Base-by-base conservation (phyloP, 2,797 vertebrate genomes). In the Mormyrus proboscirostris region DNA sequence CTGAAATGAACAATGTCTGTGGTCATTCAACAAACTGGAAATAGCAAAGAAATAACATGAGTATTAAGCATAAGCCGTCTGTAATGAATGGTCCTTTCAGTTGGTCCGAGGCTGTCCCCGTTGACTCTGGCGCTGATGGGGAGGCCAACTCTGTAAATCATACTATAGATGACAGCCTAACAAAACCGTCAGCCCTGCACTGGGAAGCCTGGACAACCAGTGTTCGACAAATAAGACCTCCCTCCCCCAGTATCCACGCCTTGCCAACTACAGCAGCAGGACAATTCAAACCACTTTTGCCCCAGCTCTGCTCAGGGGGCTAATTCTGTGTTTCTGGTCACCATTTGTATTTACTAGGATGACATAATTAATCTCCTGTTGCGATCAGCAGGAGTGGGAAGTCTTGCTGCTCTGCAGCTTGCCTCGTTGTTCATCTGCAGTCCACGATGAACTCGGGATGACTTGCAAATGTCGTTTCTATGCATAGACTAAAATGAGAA, bases 281-380 rank as follows among this genome's bases (percentile, higher is more conserved):
- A 88, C 86, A 62, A 88, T 44, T 88, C 57, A 44, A n/a, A 65
- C 16, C 55, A 65, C 8, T 44, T 62, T 12, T 22, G 38, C 55
- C 55, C 90, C 93, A 93, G 90, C 92, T 95, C 95, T 91, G 94
- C 95, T 95, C 94, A 92, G 95, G 95, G 95, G 95, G 95, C 95
- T 95, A 95, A 96, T 96, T 95, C 94, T 93, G 94, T 93, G 93
- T 96, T 69, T 96, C 96, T 95, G 94, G 95, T 91, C 94, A 94
- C 96, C 96, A 96, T 97, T 97, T 96, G 97, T 96, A 95, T 96
- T 95, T 95, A 95, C 95, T 94, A 96, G 96, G 94, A 95, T 94
- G 96, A 96, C 95, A 95, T 95, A 96, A 97, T 97, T 95, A 94
- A 96, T 96, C 94, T 95, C 97, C 97, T 96, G 96, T 96, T 96